These are phyloP conservation scores for Sterna hirundo DNA, from an alignment of 2,113 vertebrate genomes.

Conservation along the genomic window DNA sequence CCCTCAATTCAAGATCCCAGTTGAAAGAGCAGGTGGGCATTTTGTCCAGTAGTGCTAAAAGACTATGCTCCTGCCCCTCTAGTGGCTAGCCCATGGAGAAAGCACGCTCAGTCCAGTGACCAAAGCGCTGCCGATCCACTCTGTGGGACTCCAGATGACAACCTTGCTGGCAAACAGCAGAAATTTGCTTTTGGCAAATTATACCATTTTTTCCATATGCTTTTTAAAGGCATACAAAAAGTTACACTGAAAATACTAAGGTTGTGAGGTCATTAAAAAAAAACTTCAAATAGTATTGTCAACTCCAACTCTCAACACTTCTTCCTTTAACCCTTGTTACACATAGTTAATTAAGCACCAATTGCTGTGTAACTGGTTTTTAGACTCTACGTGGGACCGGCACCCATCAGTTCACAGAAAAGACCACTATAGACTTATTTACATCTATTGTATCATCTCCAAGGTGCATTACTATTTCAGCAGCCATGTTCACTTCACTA, in stretches of 20 bases:
- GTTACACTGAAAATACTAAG: not conserved
- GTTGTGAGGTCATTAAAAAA: not conserved
- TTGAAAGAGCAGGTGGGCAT: not conserved
- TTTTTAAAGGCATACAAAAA: not conserved
- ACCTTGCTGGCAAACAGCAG: not conserved
- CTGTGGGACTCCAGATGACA: not conserved
- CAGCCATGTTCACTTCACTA: not conserved
- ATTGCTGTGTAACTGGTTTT: not conserved
- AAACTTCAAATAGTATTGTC: not conserved
- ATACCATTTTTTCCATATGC: not conserved
- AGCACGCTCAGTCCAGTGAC: rapidly evolving
- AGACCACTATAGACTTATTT: not conserved
- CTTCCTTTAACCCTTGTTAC: not conserved
- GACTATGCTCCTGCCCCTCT: not conserved
- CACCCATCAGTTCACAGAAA: not conserved
- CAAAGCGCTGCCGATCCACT: rapidly evolving
- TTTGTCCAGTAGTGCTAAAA: not conserved
- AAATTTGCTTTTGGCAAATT: not conserved
- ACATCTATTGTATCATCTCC: not conserved
- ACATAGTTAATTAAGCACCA: not conserved
- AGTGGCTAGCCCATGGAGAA: rapidly evolving
- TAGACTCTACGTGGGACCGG: not conserved
- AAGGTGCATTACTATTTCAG: not conserved
- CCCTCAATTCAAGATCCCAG: not conserved
- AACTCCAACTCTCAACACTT: not conserved